A percentile compares a stretch with the other conserved stretches of the same genome.
These are phyloP conservation scores for Catalaphyllia jardinei DNA, from an alignment of 64 coral and sea anemone species.

Conservation along the genomic window DNA sequence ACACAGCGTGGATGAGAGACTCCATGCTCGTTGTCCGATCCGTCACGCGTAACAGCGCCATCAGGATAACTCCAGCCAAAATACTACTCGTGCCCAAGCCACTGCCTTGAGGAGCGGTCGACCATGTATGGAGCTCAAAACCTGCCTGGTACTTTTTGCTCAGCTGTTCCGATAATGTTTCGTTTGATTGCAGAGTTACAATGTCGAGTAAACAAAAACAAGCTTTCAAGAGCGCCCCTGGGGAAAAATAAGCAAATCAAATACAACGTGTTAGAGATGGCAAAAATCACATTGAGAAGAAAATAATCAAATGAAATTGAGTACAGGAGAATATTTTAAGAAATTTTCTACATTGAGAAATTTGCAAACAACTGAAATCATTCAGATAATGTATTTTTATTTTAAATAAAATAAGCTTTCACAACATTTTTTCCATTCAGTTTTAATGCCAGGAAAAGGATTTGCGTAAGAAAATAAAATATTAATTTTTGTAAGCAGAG, in stretches of 20 bases:
- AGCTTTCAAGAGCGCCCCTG: conserved; percentile 90
- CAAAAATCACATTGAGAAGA: background rate
- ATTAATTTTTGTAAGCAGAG: too few species aligned
- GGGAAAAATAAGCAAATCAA: background rate
- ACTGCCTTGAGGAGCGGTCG: conserved; percentile 78
- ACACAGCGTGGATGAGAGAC: conserved; percentile 83
- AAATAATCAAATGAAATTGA: too few species aligned
- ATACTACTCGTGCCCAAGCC: conserved; percentile 99
- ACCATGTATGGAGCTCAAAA: conserved; percentile 85
- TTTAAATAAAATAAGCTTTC: too few species aligned
- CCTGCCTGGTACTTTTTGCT: conserved; percentile 71
- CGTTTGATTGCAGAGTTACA: conserved; percentile 47
- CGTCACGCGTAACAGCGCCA: conserved; percentile 69
- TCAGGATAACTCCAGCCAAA: conserved; percentile 80
- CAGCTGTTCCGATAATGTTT: conserved; percentile 72
- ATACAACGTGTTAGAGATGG: background rate
- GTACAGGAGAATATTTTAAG: too few species aligned
- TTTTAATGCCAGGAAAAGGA: too few species aligned
- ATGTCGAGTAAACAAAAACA: conserved; percentile 79
- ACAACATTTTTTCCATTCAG: too few species aligned
- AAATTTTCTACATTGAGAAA: too few species aligned
- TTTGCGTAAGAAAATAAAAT: too few species aligned
- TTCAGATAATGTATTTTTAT: too few species aligned
- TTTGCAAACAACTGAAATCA: too few species aligned
- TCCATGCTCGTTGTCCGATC: conserved; percentile 63